Evolutionary conservation across 1,140 invertebrate species (phyloP).

Genomic region (Bombus waltoni): DNA sequence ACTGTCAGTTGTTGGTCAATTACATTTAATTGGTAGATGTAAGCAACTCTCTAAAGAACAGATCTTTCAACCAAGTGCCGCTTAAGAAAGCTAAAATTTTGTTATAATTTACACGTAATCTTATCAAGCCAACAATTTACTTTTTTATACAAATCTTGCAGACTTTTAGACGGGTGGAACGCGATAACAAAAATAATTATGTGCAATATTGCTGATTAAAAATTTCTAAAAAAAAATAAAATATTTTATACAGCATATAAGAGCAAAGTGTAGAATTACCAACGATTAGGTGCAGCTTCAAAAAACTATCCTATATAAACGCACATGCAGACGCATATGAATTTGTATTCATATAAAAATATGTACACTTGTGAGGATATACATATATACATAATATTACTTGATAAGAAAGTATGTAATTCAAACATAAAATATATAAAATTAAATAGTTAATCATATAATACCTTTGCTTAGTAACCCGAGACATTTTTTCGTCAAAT

Average conservation of each 20-base stretch:
- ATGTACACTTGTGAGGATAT: background rate
- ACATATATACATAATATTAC: background rate
- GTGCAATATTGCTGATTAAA: background rate
- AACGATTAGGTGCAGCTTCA: background rate
- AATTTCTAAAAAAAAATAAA: background rate
- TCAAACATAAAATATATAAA: background rate
- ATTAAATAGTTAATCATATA: background rate
- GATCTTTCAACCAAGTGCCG: constrained; percentile 44
- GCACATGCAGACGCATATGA: no score
- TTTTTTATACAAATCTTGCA: background rate
- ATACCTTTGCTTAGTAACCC: background rate
- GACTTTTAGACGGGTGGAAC: background rate
- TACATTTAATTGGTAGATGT: constrained; percentile 75
- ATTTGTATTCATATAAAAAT: background rate
- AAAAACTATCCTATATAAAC: background rate
- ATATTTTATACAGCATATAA: background rate
- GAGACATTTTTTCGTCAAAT: background rate
- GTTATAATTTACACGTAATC: background rate
- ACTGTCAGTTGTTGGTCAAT: constrained; percentile 76
- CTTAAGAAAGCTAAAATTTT: constrained; percentile 19
- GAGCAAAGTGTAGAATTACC: background rate
- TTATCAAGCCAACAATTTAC: background rate
- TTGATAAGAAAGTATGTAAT: background rate
- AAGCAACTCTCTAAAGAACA: constrained; percentile 58
- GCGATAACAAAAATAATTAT: background rate